These are phyloP conservation scores for Xylocampa areola DNA, from an alignment of 2,888 invertebrate species.

Conservation along the genomic window DNA sequence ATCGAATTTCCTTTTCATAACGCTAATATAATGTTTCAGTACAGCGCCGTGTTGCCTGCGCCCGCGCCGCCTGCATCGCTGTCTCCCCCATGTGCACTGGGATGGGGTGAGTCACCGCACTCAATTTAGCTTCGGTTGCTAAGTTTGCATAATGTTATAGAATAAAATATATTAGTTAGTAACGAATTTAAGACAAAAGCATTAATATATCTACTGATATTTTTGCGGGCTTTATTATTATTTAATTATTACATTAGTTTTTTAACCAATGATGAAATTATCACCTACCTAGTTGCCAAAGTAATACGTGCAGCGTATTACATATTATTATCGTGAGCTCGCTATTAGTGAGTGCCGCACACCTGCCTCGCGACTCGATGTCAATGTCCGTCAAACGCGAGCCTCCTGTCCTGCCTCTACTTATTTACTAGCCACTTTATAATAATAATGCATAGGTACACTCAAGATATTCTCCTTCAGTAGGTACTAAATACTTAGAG, in stretches of 20 bases:
- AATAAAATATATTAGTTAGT: too few relatives aligned
- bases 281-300: slow-evolving; percentile 21
- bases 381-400: slow-evolving; percentile 87
- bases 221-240: slow-evolving; percentile 5
- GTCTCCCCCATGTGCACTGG: slow-evolving; percentile 82
- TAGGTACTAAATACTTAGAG: too few relatives aligned
- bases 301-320: slow-evolving; percentile 51
- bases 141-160: slow-evolving; percentile 2
- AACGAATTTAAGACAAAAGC: background rate
- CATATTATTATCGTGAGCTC: slow-evolving; percentile 58
- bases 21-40: slow-evolving; percentile 73
- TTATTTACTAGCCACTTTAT: slow-evolving; percentile 46
- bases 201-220: background rate
- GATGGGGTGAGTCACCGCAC: slow-evolving; percentile 85
- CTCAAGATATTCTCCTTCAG: background rate
- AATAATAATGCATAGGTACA: slow-evolving; percentile 33
- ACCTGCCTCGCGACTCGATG: slow-evolving; percentile 80
- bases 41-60: slow-evolving; percentile 73
- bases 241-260: background rate
- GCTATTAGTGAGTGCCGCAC: slow-evolving; percentile 73
- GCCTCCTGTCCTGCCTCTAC: slow-evolving; percentile 54
- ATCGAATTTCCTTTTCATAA: slow-evolving; percentile 45
- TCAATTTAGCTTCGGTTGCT: slow-evolving; percentile 55
- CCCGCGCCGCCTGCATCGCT: slow-evolving; percentile 70
- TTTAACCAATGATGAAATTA: slow-evolving; percentile 20